phyloP scores from a whole-genome alignment of 2,113 vertebrate genomes.

The Podarcis muralis region DNA sequence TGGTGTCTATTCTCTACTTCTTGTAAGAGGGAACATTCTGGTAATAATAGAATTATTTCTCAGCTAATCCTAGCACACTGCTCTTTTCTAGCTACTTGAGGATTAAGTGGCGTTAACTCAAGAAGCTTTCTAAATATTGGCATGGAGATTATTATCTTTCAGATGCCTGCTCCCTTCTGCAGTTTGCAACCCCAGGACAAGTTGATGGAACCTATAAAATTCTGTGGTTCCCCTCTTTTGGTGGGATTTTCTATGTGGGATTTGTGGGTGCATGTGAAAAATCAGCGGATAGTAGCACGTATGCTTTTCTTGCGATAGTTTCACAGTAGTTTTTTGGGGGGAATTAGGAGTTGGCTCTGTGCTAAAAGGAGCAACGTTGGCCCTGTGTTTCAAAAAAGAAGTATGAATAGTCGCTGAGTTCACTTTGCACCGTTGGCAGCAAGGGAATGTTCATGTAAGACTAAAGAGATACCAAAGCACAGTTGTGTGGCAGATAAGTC shows the following conservation, averaged over 20 bases:
- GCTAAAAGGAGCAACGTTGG: neutral
- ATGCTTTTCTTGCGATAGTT: neutral
- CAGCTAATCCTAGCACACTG: constrained; percentile 19
- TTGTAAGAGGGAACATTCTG: neutral
- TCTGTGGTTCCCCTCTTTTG: neutral
- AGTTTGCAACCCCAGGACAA: neutral
- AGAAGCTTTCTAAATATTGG: constrained; percentile 28
- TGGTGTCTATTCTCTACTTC: neutral
- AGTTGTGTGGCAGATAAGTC: neutral
- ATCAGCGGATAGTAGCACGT: neutral
- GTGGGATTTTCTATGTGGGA: neutral
- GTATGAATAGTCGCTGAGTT: neutral
- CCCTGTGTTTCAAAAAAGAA: neutral
- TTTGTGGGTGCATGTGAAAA: neutral
- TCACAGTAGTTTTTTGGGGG: neutral
- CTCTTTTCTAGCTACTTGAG: constrained; percentile 14
- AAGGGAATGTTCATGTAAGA: neutral
- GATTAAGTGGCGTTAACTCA: constrained; percentile 30
- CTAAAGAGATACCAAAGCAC: neutral
- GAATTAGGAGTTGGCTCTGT: neutral
- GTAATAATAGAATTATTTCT: constrained; percentile 3
- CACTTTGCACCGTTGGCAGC: too few relatives aligned
- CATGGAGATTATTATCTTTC: constrained; percentile 14
- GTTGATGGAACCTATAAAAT: neutral
- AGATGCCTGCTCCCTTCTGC: constrained; percentile 12